Evolutionary conservation across 1,140 invertebrate genomes (phyloP).

Genomic region (Asbolus verrucosus): DNA sequence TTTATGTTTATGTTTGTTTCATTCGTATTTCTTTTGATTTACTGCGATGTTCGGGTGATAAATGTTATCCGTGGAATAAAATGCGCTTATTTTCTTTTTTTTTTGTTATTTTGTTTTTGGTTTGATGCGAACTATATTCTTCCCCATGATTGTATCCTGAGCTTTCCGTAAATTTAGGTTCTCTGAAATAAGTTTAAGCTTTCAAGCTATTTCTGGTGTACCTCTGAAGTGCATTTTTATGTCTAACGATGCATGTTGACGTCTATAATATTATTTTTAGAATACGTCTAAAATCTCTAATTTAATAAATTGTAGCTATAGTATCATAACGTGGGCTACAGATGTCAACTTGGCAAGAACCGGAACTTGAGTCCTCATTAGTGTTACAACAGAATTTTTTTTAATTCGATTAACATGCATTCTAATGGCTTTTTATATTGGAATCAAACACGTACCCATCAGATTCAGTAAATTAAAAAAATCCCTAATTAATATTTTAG

Average conservation of each 20-base stretch:
- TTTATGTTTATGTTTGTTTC: conserved; percentile 38
- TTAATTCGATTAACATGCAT: too few relatives aligned
- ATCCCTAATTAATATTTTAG: too few relatives aligned
- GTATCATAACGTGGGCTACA: background rate
- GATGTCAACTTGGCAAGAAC: too few relatives aligned
- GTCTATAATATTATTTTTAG: conserved; percentile 18
- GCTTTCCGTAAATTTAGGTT: conserved; percentile 32
- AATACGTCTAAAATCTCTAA: background rate
- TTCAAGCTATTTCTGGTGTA: conserved; percentile 27
- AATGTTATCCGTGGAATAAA: conserved; percentile 31
- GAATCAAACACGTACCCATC: too few relatives aligned
- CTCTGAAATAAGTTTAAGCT: conserved; percentile 32
- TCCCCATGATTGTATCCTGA: conserved; percentile 20
- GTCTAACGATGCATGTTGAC: conserved; percentile 24
- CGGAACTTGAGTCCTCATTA: too few relatives aligned
- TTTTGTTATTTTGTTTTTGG: too few relatives aligned
- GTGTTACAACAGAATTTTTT: too few relatives aligned
- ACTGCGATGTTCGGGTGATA: conserved; percentile 22
- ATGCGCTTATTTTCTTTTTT: conserved; percentile 33
- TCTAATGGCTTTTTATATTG: too few relatives aligned
- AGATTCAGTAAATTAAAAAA: too few relatives aligned
- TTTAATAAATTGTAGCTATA: background rate
- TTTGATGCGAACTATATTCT: conserved; percentile 11
- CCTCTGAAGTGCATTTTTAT: conserved; percentile 23
- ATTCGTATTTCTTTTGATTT: conserved; percentile 38